Evolutionary conservation across 1,140 invertebrate species (phyloP).

Genomic region (Drosophila parvula): DNA sequence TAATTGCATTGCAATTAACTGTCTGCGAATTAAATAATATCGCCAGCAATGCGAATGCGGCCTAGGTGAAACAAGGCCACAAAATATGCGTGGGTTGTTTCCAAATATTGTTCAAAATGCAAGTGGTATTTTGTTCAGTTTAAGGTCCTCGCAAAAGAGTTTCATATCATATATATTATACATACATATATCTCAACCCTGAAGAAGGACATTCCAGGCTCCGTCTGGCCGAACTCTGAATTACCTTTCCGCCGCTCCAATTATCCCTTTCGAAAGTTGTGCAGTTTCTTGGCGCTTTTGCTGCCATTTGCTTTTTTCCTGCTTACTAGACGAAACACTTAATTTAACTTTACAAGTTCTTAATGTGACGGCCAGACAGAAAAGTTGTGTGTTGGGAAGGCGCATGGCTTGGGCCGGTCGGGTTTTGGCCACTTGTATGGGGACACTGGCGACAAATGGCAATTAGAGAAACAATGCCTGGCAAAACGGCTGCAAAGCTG

Average conservation of each 20-base stretch:
- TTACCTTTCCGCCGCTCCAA: constrained; percentile 27
- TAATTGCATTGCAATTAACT: constrained; percentile 77
- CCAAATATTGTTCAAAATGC: background rate
- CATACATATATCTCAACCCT: background rate
- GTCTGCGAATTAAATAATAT: constrained; percentile 79
- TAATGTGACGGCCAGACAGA: constrained; percentile 77
- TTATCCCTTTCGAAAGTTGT: constrained; percentile 54
- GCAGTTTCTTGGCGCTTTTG: constrained; percentile 54
- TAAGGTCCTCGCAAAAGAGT: too few relatives aligned
- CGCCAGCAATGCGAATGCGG: constrained; percentile 23
- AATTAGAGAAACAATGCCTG: constrained; percentile 76
- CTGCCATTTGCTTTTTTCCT: constrained; percentile 62
- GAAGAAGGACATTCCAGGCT: constrained; percentile 3
- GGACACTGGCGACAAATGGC: constrained; percentile 61
- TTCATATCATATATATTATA: too few relatives aligned
- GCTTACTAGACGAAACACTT: constrained; percentile 78
- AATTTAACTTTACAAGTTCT: constrained; percentile 82
- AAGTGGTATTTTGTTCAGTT: background rate
- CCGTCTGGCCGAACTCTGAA: constrained; percentile 6
- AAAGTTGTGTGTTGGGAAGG: constrained; percentile 15
- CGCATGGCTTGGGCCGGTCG: background rate
- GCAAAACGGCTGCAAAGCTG: constrained; percentile 24
- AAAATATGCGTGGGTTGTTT: constrained; percentile 27
- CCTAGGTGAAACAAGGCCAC: constrained; percentile 24
- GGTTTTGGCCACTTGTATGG: constrained; percentile 28